Conservation (phyloP, 1,140 invertebrate species). For the Sitophilus oryzae region DNA sequence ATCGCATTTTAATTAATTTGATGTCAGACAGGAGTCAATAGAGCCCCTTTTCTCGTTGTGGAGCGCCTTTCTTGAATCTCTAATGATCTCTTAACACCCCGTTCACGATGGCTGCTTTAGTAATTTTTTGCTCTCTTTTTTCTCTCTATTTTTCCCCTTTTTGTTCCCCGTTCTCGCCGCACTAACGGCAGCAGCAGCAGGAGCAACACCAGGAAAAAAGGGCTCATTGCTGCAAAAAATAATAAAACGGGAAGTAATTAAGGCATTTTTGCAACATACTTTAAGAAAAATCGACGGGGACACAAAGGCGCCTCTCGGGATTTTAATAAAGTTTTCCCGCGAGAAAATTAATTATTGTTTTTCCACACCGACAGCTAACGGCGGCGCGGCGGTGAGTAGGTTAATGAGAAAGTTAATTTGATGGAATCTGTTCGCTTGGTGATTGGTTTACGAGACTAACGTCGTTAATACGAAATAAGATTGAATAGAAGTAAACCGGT, state of each 20-base stretch:
- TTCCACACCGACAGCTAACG: background rate
- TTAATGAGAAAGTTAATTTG: background rate
- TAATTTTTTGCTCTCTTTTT: constrained; percentile 1
- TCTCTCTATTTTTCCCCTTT: background rate
- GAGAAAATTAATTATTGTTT: constrained; percentile 1
- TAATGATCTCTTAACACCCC: constrained; percentile 16
- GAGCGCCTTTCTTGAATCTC: constrained; percentile 10
- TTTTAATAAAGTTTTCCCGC: background rate
- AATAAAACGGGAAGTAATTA: constrained; percentile 7
- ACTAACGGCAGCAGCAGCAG: background rate
- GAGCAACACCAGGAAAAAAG: background rate
- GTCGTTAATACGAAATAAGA: no score
- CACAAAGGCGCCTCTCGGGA: background rate
- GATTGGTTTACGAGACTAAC: no score
- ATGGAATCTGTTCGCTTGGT: no score
- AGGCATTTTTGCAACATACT: constrained; percentile 6
- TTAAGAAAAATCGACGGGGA: background rate
- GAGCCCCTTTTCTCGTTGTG: constrained; percentile 1
- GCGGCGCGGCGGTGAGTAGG: background rate
- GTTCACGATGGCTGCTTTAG: constrained; percentile 4
- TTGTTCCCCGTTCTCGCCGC: background rate
- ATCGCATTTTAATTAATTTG: constrained; percentile 15
- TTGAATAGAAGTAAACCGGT: no score
- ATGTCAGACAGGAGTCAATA: constrained; percentile 20
- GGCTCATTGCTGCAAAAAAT: background rate